Conservation (phyloP, 2,797 vertebrate genomes). For the Sebastes trivittatus region DNA sequence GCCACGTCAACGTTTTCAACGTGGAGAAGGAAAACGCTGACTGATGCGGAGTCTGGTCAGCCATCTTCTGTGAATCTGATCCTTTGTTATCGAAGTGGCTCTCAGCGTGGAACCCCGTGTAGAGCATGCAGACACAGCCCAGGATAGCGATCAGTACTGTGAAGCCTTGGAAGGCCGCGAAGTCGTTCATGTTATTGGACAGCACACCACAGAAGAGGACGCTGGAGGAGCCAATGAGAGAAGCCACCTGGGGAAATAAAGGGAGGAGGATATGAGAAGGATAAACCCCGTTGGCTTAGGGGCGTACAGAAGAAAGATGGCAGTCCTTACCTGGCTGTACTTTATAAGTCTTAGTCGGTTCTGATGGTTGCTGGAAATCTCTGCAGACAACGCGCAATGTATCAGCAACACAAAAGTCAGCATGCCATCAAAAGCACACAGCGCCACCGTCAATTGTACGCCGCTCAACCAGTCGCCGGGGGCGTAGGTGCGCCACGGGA, state of each 20-base stretch:
- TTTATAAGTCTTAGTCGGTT: constrained; percentile 85
- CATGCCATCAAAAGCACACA: constrained; percentile 88
- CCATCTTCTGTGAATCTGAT: neutral
- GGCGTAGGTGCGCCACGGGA: constrained; percentile 88
- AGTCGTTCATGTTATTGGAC: constrained; percentile 89
- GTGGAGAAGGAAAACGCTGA: constrained; percentile 75
- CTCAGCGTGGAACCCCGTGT: constrained; percentile 82
- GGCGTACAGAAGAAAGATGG: neutral
- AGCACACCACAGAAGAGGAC: constrained; percentile 89
- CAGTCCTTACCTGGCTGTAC: constrained; percentile 83
- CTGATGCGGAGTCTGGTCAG: constrained; percentile 18
- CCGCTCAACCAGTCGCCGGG: constrained; percentile 90
- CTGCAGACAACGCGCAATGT: constrained; percentile 88
- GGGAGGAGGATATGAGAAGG: neutral
- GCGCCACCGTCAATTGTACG: constrained; percentile 83
- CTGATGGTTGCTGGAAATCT: constrained; percentile 84
- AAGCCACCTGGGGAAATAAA: constrained; percentile 76
- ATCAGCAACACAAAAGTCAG: constrained; percentile 90
- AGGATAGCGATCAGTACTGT: constrained; percentile 77
- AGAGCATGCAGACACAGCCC: constrained; percentile 87
- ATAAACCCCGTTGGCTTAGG: neutral
- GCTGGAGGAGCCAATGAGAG: constrained; percentile 86
- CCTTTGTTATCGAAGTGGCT: constrained; percentile 79
- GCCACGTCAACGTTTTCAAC: constrained; percentile 79
- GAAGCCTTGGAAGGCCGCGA: constrained; percentile 84